A percentile compares a stretch with the other conserved stretches of the same genome.
Evolutionary conservation across 1,140 invertebrate species (phyloP).

Genomic region (Drosophila sturtevanti): DNA sequence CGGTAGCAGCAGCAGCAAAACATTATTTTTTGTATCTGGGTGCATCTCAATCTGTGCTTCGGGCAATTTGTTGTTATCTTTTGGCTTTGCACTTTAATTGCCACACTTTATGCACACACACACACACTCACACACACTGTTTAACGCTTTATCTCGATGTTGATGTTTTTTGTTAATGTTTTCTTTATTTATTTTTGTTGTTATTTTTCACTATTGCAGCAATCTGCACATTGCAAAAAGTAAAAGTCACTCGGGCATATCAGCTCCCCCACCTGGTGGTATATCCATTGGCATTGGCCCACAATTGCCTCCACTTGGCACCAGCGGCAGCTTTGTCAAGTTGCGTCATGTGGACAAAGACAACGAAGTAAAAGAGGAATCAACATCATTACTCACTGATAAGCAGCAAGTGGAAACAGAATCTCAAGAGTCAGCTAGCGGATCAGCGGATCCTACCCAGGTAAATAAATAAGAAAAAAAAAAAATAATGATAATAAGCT

Average conservation of each 20-base stretch:
- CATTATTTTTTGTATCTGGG: conserved; percentile 6
- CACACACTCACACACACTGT: conserved; percentile 1
- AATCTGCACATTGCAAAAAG: conserved; percentile 79
- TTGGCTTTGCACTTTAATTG: conserved; percentile 47
- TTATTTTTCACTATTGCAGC: conserved; percentile 46
- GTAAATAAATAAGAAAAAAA: no score
- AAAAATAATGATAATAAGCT: background rate
- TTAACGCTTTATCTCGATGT: conserved; percentile 36
- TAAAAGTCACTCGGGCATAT: conserved; percentile 79
- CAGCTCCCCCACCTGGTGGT: conserved; percentile 22
- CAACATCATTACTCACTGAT: conserved; percentile 23
- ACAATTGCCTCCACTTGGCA: conserved; percentile 68
- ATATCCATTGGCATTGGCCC: conserved; percentile 68
- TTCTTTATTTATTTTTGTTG: no score
- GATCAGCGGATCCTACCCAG: conserved; percentile 48
- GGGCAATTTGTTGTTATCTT: conserved; percentile 13
- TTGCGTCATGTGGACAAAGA: conserved; percentile 74
- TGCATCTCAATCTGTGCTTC: background rate
- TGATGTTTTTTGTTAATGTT: conserved; percentile 20
- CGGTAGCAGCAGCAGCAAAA: no score
- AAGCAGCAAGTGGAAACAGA: conserved; percentile 29
- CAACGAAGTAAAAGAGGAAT: conserved; percentile 39
- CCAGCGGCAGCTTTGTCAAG: conserved; percentile 69
- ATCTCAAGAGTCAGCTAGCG: conserved; percentile 13
- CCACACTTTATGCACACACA: conserved; percentile 42